These are phyloP conservation scores for Caenorhabditis imperialis DNA, from an alignment of 2,888 invertebrate genomes.

Conservation along the genomic window DNA sequence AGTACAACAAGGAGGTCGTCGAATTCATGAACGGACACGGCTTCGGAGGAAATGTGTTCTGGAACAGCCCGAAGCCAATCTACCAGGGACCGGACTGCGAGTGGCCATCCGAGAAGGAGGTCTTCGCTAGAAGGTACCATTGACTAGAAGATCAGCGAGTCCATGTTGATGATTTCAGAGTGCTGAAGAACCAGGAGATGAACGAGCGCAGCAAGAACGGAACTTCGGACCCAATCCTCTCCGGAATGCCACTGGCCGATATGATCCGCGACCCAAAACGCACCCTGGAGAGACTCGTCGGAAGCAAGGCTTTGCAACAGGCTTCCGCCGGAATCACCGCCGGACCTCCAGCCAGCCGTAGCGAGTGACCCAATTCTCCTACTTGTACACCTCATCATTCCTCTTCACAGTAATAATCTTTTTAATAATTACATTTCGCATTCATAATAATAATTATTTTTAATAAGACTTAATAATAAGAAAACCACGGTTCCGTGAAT, in stretches of 20 bases:
- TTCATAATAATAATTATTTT: slow-evolving; percentile 35
- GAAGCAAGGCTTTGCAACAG: slow-evolving; percentile 53
- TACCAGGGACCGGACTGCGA: slow-evolving; percentile 79
- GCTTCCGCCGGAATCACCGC: slow-evolving; percentile 49
- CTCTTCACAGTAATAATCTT: slow-evolving; percentile 12
- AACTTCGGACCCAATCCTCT: slow-evolving; percentile 62
- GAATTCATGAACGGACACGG: slow-evolving; percentile 75
- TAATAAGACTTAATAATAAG: no score
- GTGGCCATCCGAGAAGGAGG: slow-evolving; percentile 78
- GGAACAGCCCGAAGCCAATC: slow-evolving; percentile 78
- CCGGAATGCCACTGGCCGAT: slow-evolving; percentile 71
- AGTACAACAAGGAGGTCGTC: slow-evolving; percentile 77
- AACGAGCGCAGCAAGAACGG: slow-evolving; percentile 67
- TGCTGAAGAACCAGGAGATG: slow-evolving; percentile 76
- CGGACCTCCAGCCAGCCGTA: slow-evolving; percentile 57
- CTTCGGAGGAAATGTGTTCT: slow-evolving; percentile 78
- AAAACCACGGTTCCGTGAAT: slow-evolving; percentile 39
- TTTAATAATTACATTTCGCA: slow-evolving; percentile 29
- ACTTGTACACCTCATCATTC: slow-evolving; percentile 20
- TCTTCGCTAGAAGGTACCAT: slow-evolving; percentile 75
- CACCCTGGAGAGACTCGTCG: slow-evolving; percentile 74
- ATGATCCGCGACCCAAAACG: slow-evolving; percentile 75
- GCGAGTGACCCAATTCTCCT: slow-evolving; percentile 52
- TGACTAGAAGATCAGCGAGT: background rate
- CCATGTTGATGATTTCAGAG: slow-evolving; percentile 54